Conservation (phyloP, 2,113 vertebrate species). For the Nymphicus hollandicus region DNA sequence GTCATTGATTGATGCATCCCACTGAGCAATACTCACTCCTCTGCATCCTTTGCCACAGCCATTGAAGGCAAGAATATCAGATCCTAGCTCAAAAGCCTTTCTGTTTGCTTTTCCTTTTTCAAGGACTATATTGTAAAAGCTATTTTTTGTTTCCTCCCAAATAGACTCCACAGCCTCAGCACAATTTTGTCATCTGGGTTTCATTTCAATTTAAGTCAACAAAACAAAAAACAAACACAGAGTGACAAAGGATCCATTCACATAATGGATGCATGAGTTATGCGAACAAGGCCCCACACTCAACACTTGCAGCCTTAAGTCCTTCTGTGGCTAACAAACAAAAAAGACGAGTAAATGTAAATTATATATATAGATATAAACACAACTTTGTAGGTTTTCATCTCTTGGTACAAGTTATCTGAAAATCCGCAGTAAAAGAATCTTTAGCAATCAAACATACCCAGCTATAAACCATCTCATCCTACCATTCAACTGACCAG, state of each 20-base stretch:
- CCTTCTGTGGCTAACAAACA: conserved; percentile 50
- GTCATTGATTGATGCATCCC: conserved; percentile 61
- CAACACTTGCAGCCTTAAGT: conserved; percentile 72
- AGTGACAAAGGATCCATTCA: conserved; percentile 78
- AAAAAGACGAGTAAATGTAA: conserved; percentile 39
- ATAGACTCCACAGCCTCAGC: conserved; percentile 40
- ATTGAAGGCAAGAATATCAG: conserved; percentile 24
- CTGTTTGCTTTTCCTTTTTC: conserved; percentile 9
- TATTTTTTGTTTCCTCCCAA: not conserved
- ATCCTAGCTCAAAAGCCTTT: conserved; percentile 57
- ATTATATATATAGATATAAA: not conserved
- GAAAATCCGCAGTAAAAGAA: conserved; percentile 5
- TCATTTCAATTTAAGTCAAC: conserved; percentile 63
- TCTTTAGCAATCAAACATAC: conserved; percentile 6
- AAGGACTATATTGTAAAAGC: conserved; percentile 20
- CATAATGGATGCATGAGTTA: conserved; percentile 73
- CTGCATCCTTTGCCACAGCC: conserved; percentile 65
- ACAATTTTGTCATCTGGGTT: conserved; percentile 38
- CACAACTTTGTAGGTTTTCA: conserved; percentile 19
- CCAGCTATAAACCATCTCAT: not conserved
- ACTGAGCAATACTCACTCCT: conserved; percentile 30
- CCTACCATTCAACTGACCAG: not conserved
- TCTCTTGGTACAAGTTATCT: conserved; percentile 23
- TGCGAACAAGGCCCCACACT: conserved; percentile 63
- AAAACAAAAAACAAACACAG: conserved; percentile 72